Evolutionary conservation across 1,140 invertebrate species (phyloP), one percentile per base, ranked within the genome.

Genomic region (Daktulosphaira vitifoliae): DNA sequence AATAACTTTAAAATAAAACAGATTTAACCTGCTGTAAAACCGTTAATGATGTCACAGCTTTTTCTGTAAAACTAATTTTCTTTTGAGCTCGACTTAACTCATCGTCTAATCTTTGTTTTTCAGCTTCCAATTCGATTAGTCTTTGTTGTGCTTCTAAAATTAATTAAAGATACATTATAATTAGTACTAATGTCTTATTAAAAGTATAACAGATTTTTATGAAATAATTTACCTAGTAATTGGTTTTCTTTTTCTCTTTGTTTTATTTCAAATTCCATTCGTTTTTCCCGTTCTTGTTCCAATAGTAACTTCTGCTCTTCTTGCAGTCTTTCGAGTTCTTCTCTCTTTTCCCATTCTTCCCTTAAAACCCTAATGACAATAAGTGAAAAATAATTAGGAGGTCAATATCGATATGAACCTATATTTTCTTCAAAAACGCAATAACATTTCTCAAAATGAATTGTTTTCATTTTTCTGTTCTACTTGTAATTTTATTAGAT

Each of bases 301-400:
- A 90, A 72, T 69, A 89, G 76, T 70, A 80, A 73, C 64, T 81
- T 79, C 71, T 90, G 87, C 73, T 90, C 85, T 70, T 83, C 80
- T 74, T 89, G 86, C 13, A 90, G 72, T 64, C 78, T 77, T 75
- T 90, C 88, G 46, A 90, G 73, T 73, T 89, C 84, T 73, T 89
- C 87, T 68, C 87, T 72, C 72, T 84, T 86, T 70, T 88, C 85
- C 86, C 86, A 89, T 78, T 90, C 88, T 76, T 91, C 88, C 39
- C 83, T 79, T 54, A 91, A 75, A 44, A 91, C 83, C 70, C 85
- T 82, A 66, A 69, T 71, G 68, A 69, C 51, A 59, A 69, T n/a
- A 65, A 18, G 33, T 4, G 53, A 18, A 38, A 9, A 39, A 59
- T 26, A 13, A 18, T 56, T 52, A 37, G 42, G 20, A 66, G n/a